Conservation (phyloP, 2,888 invertebrate genomes). For the Cataglyphis rosenhaueri region DNA sequence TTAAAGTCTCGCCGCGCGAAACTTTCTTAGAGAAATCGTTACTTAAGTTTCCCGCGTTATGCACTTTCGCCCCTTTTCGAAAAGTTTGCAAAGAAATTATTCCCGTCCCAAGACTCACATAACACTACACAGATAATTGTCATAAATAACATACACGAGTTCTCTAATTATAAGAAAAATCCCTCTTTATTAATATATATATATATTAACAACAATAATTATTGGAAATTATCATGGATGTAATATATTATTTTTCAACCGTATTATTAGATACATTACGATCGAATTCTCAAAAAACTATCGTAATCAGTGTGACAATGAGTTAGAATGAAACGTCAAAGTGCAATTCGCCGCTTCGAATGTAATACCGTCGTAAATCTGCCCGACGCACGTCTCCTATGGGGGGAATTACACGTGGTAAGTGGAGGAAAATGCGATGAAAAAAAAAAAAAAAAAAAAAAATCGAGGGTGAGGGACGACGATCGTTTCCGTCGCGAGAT, state of each 20-base stretch:
- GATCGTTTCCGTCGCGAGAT: conserved; percentile 74
- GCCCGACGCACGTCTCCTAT: conserved; percentile 49
- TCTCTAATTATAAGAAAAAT: background rate
- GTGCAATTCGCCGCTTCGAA: conserved; percentile 29
- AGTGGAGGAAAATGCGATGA: conserved; percentile 52
- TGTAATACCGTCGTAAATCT: conserved; percentile 38
- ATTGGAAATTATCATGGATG: background rate
- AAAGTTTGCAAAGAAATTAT: conserved; percentile 64
- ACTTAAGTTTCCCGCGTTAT: conserved; percentile 75
- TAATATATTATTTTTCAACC: background rate
- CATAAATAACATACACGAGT: background rate
- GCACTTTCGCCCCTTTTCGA: conserved; percentile 72
- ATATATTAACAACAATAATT: background rate
- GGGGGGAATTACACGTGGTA: conserved; percentile 52
- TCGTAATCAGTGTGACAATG: background rate
- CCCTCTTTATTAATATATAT: background rate
- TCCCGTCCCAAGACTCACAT: background rate
- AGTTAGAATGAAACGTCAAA: conserved; percentile 27
- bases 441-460: conserved; percentile 41
- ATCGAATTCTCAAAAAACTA: background rate
- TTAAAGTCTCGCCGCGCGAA: conserved; percentile 75
- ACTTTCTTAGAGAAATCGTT: conserved; percentile 76
- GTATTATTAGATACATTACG: background rate
- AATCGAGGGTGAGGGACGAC: conserved; percentile 50
- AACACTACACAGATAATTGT: conserved; percentile 6